Base-by-base conservation (phyloP, 1,140 invertebrate species). In the Bacillus rossius region DNA sequence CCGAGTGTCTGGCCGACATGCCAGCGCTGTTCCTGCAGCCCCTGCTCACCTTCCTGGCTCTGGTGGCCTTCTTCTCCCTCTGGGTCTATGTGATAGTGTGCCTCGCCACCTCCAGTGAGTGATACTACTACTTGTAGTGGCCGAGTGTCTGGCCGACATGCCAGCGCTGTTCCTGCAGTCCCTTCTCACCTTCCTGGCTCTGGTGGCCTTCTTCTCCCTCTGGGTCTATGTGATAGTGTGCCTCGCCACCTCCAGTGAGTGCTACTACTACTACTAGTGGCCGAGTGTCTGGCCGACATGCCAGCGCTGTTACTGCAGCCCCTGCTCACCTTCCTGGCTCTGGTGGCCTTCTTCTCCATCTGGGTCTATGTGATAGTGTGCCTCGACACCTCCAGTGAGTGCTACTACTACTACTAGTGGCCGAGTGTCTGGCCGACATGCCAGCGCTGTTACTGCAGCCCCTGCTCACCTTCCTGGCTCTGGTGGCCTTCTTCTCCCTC, bases 1-100 rank as follows among this genome's bases (percentile, higher is more conserved):
- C n/a, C n/a, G n/a, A n/a, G n/a, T n/a, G n/a, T n/a, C n/a, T n/a
- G n/a, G n/a, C 84, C 48, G 84, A 85, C 66, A 80, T 96, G 60
- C 93, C 94, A 5, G 84, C 82, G n/a, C 73, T 98, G 22, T 86
- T 96, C 66, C 75, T 94, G 19, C 93, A 95, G 68, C 94, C 94
- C 1, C 69, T 96, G 1, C 75, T 93, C 57, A 96, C 94, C 0
- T 94, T 94, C 69, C 60, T 89, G 43, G 80, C 87, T 47, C 76
- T 96, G 0, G 72, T 88, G 23, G 59, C 84, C 40, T 96, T 96
- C 71, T 88, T 94, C 61, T 73, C 84, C 40, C 92, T 91, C 77
- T 96, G 92, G 92, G 77, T 93, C 1, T 78, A 81, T 26, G 84
- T 96, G 37, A 82, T 96, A 61, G 74, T 85, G 22, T 84, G 77